These are phyloP conservation scores for Loris lydekkerianus DNA, from an alignment of 2,797 vertebrate genomes.

Conservation along the genomic window DNA sequence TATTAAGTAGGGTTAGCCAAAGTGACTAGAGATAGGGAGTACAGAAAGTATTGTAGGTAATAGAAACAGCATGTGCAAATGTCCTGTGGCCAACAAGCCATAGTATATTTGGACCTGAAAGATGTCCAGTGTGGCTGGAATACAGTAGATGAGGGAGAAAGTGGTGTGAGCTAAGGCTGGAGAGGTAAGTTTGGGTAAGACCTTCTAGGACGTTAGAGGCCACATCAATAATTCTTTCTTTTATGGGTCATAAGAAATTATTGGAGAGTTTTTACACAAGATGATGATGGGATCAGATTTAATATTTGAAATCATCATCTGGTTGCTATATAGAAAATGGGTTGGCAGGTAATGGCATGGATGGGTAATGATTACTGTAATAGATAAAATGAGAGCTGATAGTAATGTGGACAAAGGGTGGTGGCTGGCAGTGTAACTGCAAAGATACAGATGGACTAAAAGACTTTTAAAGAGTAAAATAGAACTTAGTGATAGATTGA, in stretches of 20 bases:
- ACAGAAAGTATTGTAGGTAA: not conserved
- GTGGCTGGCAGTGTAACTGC: not conserved
- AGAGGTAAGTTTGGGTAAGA: conserved; percentile 35
- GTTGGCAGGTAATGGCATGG: not conserved
- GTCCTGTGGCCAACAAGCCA: not conserved
- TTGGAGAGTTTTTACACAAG: not conserved
- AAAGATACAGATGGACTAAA: not conserved
- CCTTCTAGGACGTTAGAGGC: not conserved
- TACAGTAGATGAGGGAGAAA: not conserved
- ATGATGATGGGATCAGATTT: conserved; percentile 29
- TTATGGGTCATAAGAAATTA: not conserved
- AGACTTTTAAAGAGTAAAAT: conserved; percentile 39
- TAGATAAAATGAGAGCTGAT: conserved; percentile 29
- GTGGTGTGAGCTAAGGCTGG: not conserved
- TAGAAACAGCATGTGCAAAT: conserved; percentile 23
- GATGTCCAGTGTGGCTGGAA: not conserved
- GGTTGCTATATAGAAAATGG: not conserved
- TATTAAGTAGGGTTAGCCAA: conserved; percentile 26
- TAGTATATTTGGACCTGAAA: conserved; percentile 30
- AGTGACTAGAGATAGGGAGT: not conserved
- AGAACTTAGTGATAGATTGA: not conserved
- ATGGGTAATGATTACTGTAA: not conserved
- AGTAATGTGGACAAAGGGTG: not conserved
- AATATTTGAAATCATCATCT: conserved; percentile 50
- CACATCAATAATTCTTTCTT: not conserved